These are phyloP conservation scores for Bambusicola thoracicus DNA, from an alignment of 2,113 vertebrate species.

Conservation along the genomic window DNA sequence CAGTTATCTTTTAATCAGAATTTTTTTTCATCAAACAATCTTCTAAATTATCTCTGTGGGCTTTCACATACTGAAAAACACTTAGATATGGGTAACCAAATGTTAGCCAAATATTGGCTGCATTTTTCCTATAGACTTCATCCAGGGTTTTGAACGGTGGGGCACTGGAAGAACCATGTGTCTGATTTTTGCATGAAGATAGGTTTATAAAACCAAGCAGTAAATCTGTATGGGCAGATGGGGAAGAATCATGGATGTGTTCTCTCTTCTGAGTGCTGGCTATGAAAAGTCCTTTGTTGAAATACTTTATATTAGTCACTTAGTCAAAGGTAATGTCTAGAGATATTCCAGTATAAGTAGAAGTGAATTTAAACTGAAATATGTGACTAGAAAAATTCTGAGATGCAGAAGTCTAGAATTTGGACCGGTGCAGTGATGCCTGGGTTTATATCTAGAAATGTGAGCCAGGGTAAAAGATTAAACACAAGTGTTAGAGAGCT, in stretches of 20 bases:
- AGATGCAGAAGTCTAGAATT: background rate
- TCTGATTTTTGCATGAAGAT: background rate
- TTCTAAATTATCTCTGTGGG: background rate
- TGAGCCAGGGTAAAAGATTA: background rate
- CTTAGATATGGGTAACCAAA: background rate
- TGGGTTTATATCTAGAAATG: background rate
- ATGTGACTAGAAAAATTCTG: background rate
- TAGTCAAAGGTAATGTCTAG: background rate
- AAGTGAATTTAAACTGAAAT: background rate
- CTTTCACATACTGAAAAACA: background rate
- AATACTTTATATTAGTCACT: background rate
- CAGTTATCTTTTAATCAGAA: background rate
- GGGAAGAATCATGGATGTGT: background rate
- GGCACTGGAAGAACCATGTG: background rate
- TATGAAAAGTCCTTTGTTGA: background rate
- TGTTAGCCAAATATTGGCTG: background rate
- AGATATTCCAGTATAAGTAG: background rate
- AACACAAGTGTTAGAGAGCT: background rate
- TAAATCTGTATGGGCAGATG: background rate
- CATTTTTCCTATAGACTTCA: background rate
- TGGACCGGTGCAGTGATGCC: background rate
- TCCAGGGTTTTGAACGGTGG: background rate
- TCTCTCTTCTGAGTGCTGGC: background rate
- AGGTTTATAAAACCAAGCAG: background rate
- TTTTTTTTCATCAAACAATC: background rate